phyloP scores from a whole-genome alignment of 2,113 vertebrate species.

The Thymallus thymallus region DNA sequence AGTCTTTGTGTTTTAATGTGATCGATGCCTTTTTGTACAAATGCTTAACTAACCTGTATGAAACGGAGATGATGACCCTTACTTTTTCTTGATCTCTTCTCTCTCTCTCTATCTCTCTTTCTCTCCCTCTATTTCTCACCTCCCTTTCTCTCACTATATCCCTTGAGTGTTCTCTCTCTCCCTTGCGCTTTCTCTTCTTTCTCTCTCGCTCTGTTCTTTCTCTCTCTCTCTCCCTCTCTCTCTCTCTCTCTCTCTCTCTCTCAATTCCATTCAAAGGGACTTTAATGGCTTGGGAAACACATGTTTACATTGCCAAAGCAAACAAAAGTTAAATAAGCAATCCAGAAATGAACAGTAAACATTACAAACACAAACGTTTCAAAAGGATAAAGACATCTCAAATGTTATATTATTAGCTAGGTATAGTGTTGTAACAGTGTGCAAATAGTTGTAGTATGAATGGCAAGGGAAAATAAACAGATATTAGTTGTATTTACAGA shows the following conservation, averaged over 20 bases:
- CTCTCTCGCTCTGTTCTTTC: background rate
- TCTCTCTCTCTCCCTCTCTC: too few relatives aligned
- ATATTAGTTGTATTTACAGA: background rate
- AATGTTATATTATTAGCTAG: too few relatives aligned
- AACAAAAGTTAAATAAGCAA: too few relatives aligned
- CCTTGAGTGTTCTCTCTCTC: constrained; percentile 37
- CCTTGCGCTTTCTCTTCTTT: background rate
- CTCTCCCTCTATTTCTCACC: background rate
- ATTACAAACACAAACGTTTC: too few relatives aligned
- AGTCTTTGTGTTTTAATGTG: background rate
- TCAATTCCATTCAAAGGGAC: too few relatives aligned
- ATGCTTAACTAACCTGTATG: constrained; percentile 10
- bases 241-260: constrained; percentile 24
- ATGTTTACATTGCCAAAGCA: too few relatives aligned
- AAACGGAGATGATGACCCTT: background rate
- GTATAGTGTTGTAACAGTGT: too few relatives aligned
- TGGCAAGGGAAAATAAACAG: constrained; percentile 29
- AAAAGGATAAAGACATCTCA: too few relatives aligned
- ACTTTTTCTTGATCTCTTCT: background rate
- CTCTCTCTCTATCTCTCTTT: constrained; percentile 10
- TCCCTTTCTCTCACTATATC: constrained; percentile 26
- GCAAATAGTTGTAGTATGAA: too few relatives aligned
- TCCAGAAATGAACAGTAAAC: too few relatives aligned
- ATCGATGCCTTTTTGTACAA: too few relatives aligned
- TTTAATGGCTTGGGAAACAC: too few relatives aligned